Conservation (phyloP, 2,113 vertebrate genomes). For the Ceyx melanurus region DNA sequence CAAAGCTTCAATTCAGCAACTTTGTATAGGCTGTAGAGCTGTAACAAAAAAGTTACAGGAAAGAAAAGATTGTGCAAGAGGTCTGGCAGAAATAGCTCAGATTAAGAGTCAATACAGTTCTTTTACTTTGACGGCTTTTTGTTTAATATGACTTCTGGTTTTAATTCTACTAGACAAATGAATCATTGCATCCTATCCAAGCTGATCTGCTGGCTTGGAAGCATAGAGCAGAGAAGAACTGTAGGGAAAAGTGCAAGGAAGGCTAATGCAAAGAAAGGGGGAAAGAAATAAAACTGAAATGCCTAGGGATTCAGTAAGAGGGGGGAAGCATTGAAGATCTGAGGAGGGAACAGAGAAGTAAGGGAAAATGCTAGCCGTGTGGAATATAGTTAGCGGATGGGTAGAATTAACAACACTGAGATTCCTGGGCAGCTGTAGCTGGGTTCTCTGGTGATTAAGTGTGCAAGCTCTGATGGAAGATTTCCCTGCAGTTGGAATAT, state of each 20-base stretch:
- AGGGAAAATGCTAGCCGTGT: neutral
- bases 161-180: constrained; percentile 7
- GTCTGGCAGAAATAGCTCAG: constrained; percentile 41
- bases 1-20: constrained; percentile 17
- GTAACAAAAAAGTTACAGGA: constrained; percentile 42
- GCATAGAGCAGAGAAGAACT: neutral
- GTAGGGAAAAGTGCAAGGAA: neutral
- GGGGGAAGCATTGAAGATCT: neutral
- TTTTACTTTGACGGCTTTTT: constrained; percentile 11
- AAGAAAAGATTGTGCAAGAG: constrained; percentile 44
- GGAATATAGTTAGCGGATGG: neutral
- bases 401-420: neutral
- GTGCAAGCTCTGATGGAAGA: rapidly evolving
- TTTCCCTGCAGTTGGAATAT: neutral
- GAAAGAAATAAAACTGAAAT: neutral
- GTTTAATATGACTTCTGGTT: constrained; percentile 9
- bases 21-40: neutral
- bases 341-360: neutral
- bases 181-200: neutral
- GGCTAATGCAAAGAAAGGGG: neutral
- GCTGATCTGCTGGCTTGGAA: neutral
- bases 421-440: neutral
- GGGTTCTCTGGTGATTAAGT: neutral
- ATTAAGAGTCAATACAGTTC: constrained; percentile 43
- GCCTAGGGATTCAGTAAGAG: neutral